Percentiles rank a stretch among this genome's conserved stretches.
These are phyloP conservation scores for Cynodonichthys magdalenae DNA, from an alignment of 2,797 vertebrate species.

Conservation along the genomic window DNA sequence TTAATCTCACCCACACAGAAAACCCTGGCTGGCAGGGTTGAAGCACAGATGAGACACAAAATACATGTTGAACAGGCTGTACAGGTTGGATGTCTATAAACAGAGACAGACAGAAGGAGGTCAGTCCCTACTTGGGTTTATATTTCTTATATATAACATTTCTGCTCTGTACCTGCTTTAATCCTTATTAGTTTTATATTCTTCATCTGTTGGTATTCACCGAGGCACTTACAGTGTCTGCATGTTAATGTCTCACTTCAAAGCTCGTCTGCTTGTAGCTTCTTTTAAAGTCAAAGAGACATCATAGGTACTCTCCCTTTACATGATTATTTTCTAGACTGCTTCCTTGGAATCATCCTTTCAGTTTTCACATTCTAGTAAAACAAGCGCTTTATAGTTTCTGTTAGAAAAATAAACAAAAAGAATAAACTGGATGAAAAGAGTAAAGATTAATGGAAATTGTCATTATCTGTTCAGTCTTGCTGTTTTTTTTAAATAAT, in stretches of 20 bases:
- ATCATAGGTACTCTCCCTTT: neutral
- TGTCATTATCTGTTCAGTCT: neutral
- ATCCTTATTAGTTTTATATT: neutral
- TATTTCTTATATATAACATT: conserved; percentile 4
- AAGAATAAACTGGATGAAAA: neutral
- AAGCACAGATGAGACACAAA: conserved; percentile 9
- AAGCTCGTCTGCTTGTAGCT: neutral
- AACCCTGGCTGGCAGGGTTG: conserved; percentile 31
- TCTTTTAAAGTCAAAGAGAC: conserved; percentile 1
- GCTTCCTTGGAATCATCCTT: neutral
- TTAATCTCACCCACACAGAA: conserved; percentile 51
- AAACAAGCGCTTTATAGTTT: conserved; percentile 3
- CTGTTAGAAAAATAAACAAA: neutral
- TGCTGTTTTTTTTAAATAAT: neutral
- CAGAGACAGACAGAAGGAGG: conserved; percentile 2
- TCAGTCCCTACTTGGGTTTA: conserved; percentile 14
- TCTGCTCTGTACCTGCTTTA: neutral
- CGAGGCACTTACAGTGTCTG: conserved; percentile 3
- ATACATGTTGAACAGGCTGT: conserved; percentile 16
- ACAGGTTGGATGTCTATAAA: conserved; percentile 19
- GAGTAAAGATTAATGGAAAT: neutral
- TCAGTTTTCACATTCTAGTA: neutral
- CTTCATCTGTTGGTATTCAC: neutral
- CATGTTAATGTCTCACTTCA: conserved; percentile 1
- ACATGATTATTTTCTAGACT: neutral